phyloP scores from a whole-genome alignment of 2,888 invertebrate species.

The Nemoura dubitans region DNA sequence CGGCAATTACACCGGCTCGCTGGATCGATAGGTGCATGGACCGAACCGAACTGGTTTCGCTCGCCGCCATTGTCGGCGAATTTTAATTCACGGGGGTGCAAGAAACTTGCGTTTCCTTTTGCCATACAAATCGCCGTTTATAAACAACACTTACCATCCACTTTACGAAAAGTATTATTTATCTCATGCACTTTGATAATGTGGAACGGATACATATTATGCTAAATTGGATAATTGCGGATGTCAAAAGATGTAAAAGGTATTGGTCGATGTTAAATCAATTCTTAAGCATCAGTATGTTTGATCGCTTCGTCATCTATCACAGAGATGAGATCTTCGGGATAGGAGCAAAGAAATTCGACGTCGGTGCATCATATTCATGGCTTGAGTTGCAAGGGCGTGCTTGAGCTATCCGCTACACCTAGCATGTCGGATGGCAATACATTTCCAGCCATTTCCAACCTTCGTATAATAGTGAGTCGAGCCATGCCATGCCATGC shows the following conservation, averaged over 20 bases:
- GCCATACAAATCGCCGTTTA: constrained; percentile 18
- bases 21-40: constrained; percentile 22
- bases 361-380: neutral
- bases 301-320: constrained; percentile 12
- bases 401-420: neutral
- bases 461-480: neutral
- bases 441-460: neutral
- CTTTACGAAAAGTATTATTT: constrained; percentile 10
- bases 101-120: constrained; percentile 3
- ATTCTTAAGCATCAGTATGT: constrained; percentile 7
- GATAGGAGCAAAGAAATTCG: neutral
- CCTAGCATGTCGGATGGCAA: constrained; percentile 1
- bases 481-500: too few relatives aligned
- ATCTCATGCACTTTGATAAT: constrained; percentile 20
- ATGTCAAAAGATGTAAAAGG: neutral
- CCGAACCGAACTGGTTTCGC: constrained; percentile 43
- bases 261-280: constrained; percentile 20
- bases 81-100: constrained; percentile 14
- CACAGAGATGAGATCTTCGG: neutral
- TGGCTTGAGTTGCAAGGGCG: neutral
- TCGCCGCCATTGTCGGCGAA: neutral
- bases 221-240: constrained; percentile 22
- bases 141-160: constrained; percentile 17
- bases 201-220: constrained; percentile 22
- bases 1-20: constrained; percentile 38